These are phyloP conservation scores for Centroberyx gerrardi DNA, from an alignment of 2,797 vertebrate genomes.

Conservation along the genomic window DNA sequence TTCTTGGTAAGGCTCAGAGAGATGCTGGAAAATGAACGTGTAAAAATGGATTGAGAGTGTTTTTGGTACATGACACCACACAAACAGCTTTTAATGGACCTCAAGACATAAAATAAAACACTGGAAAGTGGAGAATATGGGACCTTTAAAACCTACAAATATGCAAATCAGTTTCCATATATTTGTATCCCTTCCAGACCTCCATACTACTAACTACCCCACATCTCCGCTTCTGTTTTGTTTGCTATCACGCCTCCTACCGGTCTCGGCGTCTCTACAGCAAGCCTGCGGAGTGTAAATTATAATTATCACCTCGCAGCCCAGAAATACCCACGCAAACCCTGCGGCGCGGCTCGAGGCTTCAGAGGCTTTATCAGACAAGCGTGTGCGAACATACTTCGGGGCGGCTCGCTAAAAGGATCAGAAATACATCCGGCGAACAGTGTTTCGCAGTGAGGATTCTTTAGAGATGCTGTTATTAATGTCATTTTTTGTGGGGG, in stretches of 20 bases:
- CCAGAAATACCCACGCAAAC: conserved; percentile 9
- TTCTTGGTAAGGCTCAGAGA: too few relatives aligned
- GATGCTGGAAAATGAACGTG: too few relatives aligned
- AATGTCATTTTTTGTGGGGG: neutral
- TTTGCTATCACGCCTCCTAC: conserved; percentile 42
- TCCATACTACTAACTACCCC: conserved; percentile 1
- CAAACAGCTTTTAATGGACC: too few relatives aligned
- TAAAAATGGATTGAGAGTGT: too few relatives aligned
- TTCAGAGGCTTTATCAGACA: neutral
- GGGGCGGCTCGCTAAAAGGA: neutral
- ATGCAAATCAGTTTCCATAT: too few relatives aligned
- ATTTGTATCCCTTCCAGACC: neutral
- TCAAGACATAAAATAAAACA: too few relatives aligned
- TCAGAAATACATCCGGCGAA: neutral
- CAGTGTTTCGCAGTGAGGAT: neutral
- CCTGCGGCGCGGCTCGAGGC: neutral
- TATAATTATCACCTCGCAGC: conserved; percentile 66
- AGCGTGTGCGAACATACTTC: neutral
- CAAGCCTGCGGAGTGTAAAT: conserved; percentile 54
- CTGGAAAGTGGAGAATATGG: too few relatives aligned
- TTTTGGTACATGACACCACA: too few relatives aligned
- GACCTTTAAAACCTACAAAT: too few relatives aligned
- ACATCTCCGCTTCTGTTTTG: conserved; percentile 7
- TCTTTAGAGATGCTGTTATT: neutral
- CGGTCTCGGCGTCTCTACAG: conserved; percentile 40